Conservation (phyloP, 2,888 invertebrate genomes). For the Lumbricus terrestris region DNA sequence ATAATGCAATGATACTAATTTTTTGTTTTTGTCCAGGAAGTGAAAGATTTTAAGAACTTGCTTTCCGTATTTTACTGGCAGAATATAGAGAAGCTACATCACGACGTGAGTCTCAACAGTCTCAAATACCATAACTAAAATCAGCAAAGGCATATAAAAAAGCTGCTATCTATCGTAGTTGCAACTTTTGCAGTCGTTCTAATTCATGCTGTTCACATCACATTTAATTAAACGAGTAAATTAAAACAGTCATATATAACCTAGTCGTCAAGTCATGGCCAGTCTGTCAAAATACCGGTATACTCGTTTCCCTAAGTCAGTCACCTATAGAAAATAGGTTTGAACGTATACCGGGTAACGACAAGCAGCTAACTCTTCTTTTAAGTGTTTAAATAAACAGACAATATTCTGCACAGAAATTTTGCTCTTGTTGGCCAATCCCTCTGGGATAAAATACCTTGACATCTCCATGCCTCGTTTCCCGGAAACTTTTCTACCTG, state of each 20-base stretch:
- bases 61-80: constrained; percentile 89
- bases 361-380: no score
- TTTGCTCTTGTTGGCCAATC: no score
- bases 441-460: no score
- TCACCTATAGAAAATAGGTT: neutral
- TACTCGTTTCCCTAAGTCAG: no score
- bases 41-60: constrained; percentile 57
- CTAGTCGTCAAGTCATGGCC: neutral
- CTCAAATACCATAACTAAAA: neutral
- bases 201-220: neutral
- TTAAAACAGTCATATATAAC: neutral
- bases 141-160: no score
- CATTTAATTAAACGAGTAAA: neutral
- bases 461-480: no score
- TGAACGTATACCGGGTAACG: no score
- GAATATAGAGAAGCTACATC: constrained; percentile 89
- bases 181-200: neutral
- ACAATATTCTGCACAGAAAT: no score
- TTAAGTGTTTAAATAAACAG: no score
- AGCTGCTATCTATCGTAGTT: neutral
- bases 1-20: neutral
- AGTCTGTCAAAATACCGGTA: neutral
- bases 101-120: constrained; percentile 64
- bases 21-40: constrained; percentile 45
- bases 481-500: no score